phyloP scores from a whole-genome alignment of 2,113 vertebrate genomes.

The Indicator indicator region DNA sequence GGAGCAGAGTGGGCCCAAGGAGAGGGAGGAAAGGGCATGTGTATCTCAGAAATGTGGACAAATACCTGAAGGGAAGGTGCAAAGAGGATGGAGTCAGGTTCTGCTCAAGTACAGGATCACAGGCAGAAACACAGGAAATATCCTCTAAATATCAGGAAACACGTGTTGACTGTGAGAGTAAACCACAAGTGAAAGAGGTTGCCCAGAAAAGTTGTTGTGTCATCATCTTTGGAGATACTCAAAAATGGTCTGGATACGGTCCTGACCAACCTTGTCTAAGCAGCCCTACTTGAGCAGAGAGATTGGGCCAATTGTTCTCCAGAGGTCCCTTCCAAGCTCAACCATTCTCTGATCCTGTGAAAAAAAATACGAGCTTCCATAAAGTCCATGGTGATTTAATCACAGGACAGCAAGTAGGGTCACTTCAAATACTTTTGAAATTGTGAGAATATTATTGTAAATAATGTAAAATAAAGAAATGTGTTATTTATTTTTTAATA shows the following conservation, averaged over 20 bases:
- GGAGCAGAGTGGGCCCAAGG: neutral
- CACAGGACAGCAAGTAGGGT: neutral
- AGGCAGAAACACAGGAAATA: too few relatives aligned
- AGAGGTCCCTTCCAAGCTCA: neutral
- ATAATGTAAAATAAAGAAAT: constrained; percentile 6
- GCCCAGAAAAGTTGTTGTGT: too few relatives aligned
- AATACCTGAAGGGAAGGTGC: neutral
- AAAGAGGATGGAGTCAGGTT: too few relatives aligned
- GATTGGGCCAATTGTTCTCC: accelerated
- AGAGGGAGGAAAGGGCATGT: too few relatives aligned
- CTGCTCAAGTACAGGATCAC: too few relatives aligned
- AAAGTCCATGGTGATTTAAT: neutral
- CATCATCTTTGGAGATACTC: too few relatives aligned
- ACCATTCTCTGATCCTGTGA: neutral
- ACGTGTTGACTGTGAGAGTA: too few relatives aligned
- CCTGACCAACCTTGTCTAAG: neutral
- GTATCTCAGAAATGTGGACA: too few relatives aligned
- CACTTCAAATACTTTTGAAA: neutral
- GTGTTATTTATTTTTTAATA: constrained; percentile 31
- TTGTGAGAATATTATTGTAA: neutral
- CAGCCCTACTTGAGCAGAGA: accelerated
- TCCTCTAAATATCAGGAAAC: too few relatives aligned
- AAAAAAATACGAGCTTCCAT: neutral
- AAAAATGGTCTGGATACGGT: neutral
- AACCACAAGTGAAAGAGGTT: too few relatives aligned